Conservation (phyloP, 2,113 vertebrate genomes). For the Nycticryphes semicollaris region DNA sequence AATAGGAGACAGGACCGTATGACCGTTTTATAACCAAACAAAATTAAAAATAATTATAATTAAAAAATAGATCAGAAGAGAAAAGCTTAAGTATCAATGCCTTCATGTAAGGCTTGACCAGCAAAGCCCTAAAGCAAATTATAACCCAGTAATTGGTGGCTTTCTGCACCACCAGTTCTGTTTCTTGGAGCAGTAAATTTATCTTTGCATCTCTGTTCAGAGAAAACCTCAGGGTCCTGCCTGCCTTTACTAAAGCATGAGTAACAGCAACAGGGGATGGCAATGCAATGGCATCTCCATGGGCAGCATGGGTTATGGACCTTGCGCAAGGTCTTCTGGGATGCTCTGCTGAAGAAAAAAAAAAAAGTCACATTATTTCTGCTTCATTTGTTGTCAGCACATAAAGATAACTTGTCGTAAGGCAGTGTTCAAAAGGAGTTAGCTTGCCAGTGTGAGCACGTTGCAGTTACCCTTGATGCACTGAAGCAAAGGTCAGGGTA, state of each 20-base stretch:
- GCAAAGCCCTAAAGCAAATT: neutral
- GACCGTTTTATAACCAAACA: neutral
- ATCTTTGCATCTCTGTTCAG: neutral
- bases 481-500: neutral
- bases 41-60: neutral
- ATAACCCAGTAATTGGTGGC: neutral
- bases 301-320: neutral
- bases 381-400: neutral
- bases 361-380: neutral
- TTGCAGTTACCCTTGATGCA: neutral
- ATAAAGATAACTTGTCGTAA: neutral
- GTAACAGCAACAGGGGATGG: neutral
- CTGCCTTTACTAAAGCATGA: neutral
- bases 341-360: neutral
- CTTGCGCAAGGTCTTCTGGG: neutral
- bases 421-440: neutral
- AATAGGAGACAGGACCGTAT: neutral
- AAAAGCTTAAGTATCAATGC: neutral
- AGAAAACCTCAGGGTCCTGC: neutral
- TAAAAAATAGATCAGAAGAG: neutral
- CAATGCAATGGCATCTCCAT: neutral
- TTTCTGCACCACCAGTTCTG: conserved; percentile 22
- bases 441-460: neutral
- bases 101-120: neutral
- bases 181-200: conserved; percentile 23